Conservation (phyloP, 2,888 invertebrate species). For the Melinopterus prodromus region DNA sequence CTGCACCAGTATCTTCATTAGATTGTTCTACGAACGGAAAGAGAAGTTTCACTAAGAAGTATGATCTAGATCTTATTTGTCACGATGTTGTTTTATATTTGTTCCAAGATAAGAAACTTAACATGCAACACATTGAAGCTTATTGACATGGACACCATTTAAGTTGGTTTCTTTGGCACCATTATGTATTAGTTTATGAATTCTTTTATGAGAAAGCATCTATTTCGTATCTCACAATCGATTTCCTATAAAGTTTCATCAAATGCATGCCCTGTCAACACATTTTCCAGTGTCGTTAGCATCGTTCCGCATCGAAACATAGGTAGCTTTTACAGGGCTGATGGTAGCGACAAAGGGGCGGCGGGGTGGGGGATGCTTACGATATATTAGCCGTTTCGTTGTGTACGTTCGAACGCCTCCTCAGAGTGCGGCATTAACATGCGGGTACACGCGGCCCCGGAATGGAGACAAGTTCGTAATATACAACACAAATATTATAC, state of each 20-base stretch:
- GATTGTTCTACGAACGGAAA: too few relatives aligned
- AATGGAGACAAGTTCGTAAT: constrained; percentile 41
- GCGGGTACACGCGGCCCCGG: constrained; percentile 38
- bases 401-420: constrained; percentile 35
- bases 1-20: too few relatives aligned
- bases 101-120: too few relatives aligned
- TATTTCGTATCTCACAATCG: too few relatives aligned
- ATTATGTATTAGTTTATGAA: too few relatives aligned
- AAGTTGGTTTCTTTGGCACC: too few relatives aligned
- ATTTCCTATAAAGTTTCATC: neutral
- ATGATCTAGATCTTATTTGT: too few relatives aligned
- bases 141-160: too few relatives aligned
- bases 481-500: constrained; percentile 40
- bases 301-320: neutral
- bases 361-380: neutral
- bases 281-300: neutral
- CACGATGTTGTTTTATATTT: too few relatives aligned
- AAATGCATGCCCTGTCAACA: neutral
- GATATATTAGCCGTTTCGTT: constrained; percentile 36
- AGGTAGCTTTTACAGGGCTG: neutral
- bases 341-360: neutral
- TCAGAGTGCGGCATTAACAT: constrained; percentile 38
- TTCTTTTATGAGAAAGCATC: too few relatives aligned
- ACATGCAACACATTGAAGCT: too few relatives aligned
- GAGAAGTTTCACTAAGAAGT: too few relatives aligned